Evolutionary conservation across 2,797 vertebrate genomes (phyloP).

Genomic region (Stomatorhinus walkeri): DNA sequence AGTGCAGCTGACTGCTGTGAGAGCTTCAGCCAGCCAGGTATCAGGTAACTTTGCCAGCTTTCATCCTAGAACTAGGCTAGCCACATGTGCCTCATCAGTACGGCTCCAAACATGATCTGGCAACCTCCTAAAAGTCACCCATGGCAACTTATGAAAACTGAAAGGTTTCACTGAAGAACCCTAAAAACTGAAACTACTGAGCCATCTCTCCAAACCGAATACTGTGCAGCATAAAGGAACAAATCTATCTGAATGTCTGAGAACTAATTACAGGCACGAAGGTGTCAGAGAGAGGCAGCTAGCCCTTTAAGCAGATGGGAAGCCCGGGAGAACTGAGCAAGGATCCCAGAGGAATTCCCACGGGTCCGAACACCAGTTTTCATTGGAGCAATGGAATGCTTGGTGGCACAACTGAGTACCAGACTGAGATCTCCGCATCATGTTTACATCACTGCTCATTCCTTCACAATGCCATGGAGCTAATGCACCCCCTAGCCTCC

Average conservation of each 20-base stretch:
- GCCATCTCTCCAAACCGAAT: constrained; percentile 23
- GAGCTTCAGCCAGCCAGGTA: background rate
- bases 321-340: constrained; percentile 36
- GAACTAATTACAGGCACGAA: constrained; percentile 15
- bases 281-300: constrained; percentile 14
- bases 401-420: constrained; percentile 54
- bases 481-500: constrained; percentile 55
- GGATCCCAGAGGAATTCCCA: constrained; percentile 42
- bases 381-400: constrained; percentile 56
- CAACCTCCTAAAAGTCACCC: background rate
- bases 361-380: constrained; percentile 47
- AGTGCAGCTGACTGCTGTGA: constrained; percentile 10
- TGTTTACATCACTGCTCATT: constrained; percentile 46
- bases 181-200: constrained; percentile 17
- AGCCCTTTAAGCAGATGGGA: constrained; percentile 41
- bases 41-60: constrained; percentile 6
- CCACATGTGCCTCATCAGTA: background rate
- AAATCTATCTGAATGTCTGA: constrained; percentile 31
- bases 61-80: background rate
- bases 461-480: constrained; percentile 26
- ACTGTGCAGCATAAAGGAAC: constrained; percentile 23
- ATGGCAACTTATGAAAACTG: background rate
- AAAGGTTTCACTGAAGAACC: background rate
- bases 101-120: background rate
- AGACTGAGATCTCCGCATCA: constrained; percentile 50